phyloP scores from a whole-genome alignment of 1,140 invertebrate species.

The Panagrolaimus sp. region DNA sequence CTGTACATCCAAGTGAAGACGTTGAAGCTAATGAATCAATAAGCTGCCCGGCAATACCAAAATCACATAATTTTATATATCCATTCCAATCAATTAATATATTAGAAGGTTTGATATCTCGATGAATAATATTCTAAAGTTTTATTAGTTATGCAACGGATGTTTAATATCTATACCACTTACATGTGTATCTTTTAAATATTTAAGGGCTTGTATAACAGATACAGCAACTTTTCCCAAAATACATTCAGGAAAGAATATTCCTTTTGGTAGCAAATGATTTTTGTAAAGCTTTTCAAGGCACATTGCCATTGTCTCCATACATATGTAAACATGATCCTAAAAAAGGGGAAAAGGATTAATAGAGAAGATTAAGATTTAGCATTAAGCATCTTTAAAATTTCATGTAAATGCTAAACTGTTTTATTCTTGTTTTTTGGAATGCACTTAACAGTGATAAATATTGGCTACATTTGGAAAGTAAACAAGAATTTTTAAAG shows the following conservation, averaged over 20 bases:
- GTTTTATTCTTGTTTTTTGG: neutral
- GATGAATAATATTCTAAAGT: slow-evolving; percentile 81
- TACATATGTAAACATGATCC: slow-evolving; percentile 60
- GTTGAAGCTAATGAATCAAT: slow-evolving; percentile 93
- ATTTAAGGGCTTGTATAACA: slow-evolving; percentile 90
- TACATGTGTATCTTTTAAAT: slow-evolving; percentile 78
- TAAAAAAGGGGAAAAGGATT: slow-evolving; percentile 24
- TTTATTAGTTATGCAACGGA: neutral
- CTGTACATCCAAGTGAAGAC: slow-evolving; percentile 85
- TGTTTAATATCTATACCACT: neutral
- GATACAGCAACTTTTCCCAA: slow-evolving; percentile 91
- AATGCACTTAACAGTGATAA: too few relatives aligned
- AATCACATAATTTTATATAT: slow-evolving; percentile 96
- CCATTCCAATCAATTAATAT: slow-evolving; percentile 61
- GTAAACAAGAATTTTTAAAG: neutral
- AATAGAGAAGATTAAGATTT: neutral
- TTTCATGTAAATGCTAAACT: too few relatives aligned
- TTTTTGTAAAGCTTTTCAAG: slow-evolving; percentile 82
- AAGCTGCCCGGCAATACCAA: slow-evolving; percentile 93
- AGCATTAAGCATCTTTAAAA: too few relatives aligned
- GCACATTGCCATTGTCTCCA: slow-evolving; percentile 97
- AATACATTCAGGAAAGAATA: slow-evolving; percentile 84
- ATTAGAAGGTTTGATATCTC: slow-evolving; percentile 82
- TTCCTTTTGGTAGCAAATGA: slow-evolving; percentile 63
- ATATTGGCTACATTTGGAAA: too few relatives aligned